Evolutionary conservation across 2,113 vertebrate genomes (phyloP).

Genomic region (Paradoxurus hermaphroditus): DNA sequence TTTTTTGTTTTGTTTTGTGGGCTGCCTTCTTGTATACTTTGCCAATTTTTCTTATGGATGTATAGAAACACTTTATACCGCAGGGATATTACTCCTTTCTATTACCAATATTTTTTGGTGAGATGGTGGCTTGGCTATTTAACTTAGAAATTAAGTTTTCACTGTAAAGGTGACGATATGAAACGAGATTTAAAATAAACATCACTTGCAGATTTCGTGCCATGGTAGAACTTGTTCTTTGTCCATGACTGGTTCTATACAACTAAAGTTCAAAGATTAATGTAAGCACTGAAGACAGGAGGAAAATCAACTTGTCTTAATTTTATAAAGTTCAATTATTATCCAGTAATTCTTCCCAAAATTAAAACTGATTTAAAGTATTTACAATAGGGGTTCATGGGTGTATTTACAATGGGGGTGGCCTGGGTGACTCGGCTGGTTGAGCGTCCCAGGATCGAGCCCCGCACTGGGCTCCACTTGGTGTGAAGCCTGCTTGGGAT

Average conservation of each 20-base stretch:
- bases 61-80: background rate
- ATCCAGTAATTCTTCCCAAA: conserved; percentile 1
- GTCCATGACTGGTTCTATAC: background rate
- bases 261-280: background rate
- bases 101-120: background rate
- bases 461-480: no score
- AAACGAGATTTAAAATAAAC: background rate
- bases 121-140: background rate
- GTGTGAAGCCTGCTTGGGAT: no score
- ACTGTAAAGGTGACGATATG: background rate
- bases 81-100: background rate
- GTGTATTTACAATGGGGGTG: background rate
- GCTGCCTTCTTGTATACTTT: background rate
- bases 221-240: background rate
- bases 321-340: conserved; percentile 20
- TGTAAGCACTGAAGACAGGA: background rate
- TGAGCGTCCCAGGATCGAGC: no score
- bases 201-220: background rate
- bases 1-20: no score
- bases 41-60: background rate
- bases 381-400: no score
- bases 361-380: background rate
- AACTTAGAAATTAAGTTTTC: background rate
- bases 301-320: background rate
- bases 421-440: no score